Percentiles rank a stretch among this genome's conserved stretches.
Evolutionary conservation across 1,140 invertebrate species (phyloP).

Genomic region (Hycleus phaleratus): DNA sequence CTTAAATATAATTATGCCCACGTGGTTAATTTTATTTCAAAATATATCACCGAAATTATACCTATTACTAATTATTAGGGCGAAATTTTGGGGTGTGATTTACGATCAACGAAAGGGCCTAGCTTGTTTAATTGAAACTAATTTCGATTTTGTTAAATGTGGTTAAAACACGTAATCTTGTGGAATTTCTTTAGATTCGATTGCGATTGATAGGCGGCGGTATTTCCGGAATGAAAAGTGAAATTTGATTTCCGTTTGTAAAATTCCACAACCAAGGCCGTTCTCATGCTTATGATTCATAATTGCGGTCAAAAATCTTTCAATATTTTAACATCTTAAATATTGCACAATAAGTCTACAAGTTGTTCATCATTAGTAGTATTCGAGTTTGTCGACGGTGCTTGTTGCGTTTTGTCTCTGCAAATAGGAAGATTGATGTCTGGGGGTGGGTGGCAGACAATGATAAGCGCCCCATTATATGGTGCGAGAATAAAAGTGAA

Average conservation of each 20-base stretch:
- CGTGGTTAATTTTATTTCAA: slow-evolving; percentile 13
- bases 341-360: too few relatives aligned
- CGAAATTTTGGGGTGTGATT: not conserved
- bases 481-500: slow-evolving; percentile 7
- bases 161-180: too few relatives aligned
- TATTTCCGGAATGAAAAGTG: slow-evolving; percentile 3
- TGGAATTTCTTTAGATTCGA: too few relatives aligned
- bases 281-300: not conserved
- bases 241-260: slow-evolving; percentile 8
- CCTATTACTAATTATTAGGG: slow-evolving; percentile 8
- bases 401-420: too few relatives aligned
- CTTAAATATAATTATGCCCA: slow-evolving; percentile 13
- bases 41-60: slow-evolving; percentile 6
- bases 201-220: not conserved
- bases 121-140: not conserved
- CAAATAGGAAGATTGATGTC: too few relatives aligned
- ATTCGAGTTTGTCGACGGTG: too few relatives aligned
- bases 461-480: slow-evolving; percentile 2
- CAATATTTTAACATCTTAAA: too few relatives aligned
- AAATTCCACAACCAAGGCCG: slow-evolving; percentile 7
- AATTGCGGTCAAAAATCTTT: too few relatives aligned
- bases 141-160: too few relatives aligned
- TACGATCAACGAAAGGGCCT: not conserved
- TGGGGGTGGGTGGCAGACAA: not conserved
- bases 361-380: too few relatives aligned